Percentiles rank a stretch among this genome's conserved stretches.
Evolutionary conservation across 1,140 invertebrate species (phyloP).

Genomic region (Sminthurinus signatus): DNA sequence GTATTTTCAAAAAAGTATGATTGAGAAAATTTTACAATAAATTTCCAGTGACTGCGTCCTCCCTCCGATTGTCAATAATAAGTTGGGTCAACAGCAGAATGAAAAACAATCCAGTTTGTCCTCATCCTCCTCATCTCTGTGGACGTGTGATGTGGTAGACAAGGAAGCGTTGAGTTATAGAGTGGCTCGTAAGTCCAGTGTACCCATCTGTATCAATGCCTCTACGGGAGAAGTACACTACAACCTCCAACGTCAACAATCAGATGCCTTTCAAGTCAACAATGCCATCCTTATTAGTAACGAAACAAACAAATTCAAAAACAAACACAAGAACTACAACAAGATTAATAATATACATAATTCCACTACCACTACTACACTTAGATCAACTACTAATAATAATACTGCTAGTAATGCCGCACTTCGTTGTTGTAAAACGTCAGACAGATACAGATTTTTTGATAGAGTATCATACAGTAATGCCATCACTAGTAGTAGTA

Average conservation of each 20-base stretch:
- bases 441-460: neutral
- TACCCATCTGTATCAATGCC: conserved; percentile 18
- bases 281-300: conserved; percentile 7
- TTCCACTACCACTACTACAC: neutral
- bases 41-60: conserved; percentile 34
- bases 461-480: too few relatives aligned
- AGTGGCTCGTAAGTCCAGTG: conserved; percentile 6
- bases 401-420: neutral
- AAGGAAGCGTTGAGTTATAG: conserved; percentile 1
- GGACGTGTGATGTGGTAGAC: conserved; percentile 8
- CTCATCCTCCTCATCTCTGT: conserved; percentile 5
- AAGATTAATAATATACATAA: neutral
- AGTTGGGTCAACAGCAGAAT: neutral
- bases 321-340: neutral
- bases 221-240: conserved; percentile 17
- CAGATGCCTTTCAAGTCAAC: conserved; percentile 6
- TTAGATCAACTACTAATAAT: neutral
- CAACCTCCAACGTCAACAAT: neutral
- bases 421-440: too few relatives aligned
- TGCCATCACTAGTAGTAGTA: neutral
- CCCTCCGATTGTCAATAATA: conserved; percentile 26
- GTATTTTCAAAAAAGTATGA: too few relatives aligned
- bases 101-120: too few relatives aligned
- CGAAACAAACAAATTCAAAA: too few relatives aligned
- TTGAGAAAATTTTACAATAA: too few relatives aligned